Percentiles rank a stretch among this genome's conserved stretches.
Evolutionary conservation across 1,140 invertebrate species (phyloP).

Genomic region (Drosophila biarmipes): DNA sequence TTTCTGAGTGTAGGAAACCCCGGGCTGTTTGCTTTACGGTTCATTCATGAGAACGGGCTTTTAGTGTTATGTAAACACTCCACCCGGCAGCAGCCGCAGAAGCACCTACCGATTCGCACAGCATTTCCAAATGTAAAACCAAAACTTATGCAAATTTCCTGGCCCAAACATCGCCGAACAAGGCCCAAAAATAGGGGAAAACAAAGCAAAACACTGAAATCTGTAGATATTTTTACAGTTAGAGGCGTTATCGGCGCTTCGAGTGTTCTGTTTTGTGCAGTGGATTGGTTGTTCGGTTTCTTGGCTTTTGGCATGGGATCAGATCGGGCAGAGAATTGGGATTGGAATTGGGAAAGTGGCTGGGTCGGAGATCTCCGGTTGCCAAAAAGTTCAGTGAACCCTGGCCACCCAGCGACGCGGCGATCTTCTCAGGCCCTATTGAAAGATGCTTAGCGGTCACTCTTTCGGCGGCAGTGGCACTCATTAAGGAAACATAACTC

Average conservation of each 20-base stretch:
- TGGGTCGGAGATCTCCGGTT: slow-evolving; percentile 43
- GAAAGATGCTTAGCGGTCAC: slow-evolving; percentile 76
- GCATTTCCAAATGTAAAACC: slow-evolving; percentile 64
- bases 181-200: slow-evolving; percentile 26
- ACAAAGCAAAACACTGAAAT: slow-evolving; percentile 32
- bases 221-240: slow-evolving; percentile 78
- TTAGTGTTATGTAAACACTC: slow-evolving; percentile 80
- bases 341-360: slow-evolving; percentile 70
- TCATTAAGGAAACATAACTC: slow-evolving; percentile 83
- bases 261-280: slow-evolving; percentile 45
- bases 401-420: neutral
- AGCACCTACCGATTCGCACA: slow-evolving; percentile 60
- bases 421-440: slow-evolving; percentile 57
- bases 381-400: slow-evolving; percentile 76
- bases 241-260: slow-evolving; percentile 68
- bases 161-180: slow-evolving; percentile 38
- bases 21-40: slow-evolving; percentile 71
- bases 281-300: slow-evolving; percentile 24
- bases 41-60: slow-evolving; percentile 64
- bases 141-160: slow-evolving; percentile 75
- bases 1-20: slow-evolving; percentile 17
- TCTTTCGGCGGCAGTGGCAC: slow-evolving; percentile 51
- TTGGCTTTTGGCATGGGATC: slow-evolving; percentile 14
- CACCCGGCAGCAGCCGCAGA: slow-evolving; percentile 22
- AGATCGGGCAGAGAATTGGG: slow-evolving; percentile 20